phyloP scores from a whole-genome alignment of 2,888 invertebrate genomes.

The Cryptus armator region DNA sequence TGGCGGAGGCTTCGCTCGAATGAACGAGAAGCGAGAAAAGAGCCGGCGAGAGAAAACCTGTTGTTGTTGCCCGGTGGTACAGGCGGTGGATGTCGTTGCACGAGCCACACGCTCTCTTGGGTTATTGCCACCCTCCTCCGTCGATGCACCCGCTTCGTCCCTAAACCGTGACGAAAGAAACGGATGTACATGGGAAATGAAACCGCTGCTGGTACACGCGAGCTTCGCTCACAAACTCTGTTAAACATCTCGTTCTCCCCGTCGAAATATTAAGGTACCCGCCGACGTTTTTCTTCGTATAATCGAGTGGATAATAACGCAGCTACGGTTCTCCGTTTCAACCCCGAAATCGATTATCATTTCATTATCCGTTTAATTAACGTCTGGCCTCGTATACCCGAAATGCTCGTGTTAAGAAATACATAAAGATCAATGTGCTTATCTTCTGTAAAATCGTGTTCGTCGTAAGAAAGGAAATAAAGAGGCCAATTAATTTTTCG shows the following conservation, averaged over 20 bases:
- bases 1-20: slow-evolving; percentile 11
- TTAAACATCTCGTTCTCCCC: not conserved
- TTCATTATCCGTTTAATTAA: slow-evolving; percentile 3
- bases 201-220: slow-evolving; percentile 24
- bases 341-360: not conserved
- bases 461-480: no score
- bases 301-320: not conserved
- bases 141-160: slow-evolving; percentile 5
- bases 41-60: slow-evolving; percentile 22
- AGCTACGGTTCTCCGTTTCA: not conserved
- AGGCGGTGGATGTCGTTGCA: slow-evolving; percentile 11
- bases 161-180: slow-evolving; percentile 32
- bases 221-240: not conserved
- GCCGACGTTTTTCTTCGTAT: not conserved
- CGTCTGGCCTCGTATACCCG: not conserved
- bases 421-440: not conserved
- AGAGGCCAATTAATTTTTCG: no score
- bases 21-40: slow-evolving; percentile 18
- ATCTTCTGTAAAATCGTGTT: not conserved
- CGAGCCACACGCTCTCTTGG: not conserved
- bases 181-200: slow-evolving; percentile 26
- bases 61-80: slow-evolving; percentile 25
- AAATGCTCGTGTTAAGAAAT: not conserved
- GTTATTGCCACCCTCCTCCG: slow-evolving; percentile 6
- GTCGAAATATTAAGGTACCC: slow-evolving; percentile 6